Evolutionary conservation across 1,140 invertebrate species (phyloP), one percentile per base, ranked within the genome.

Genomic region (Penaeus chinensis): DNA sequence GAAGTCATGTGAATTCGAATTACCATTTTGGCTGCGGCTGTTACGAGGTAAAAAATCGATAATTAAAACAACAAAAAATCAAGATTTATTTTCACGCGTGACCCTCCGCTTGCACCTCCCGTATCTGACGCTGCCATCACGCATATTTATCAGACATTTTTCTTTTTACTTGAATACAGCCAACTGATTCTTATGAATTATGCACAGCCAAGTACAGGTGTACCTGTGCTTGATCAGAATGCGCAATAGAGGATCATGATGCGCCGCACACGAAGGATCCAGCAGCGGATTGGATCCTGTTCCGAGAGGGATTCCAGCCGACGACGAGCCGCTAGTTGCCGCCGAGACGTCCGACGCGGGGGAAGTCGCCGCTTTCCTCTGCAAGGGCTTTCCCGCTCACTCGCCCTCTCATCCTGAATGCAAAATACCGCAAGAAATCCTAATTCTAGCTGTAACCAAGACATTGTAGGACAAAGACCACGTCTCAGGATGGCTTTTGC

Each of bases 271-370:
- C 83, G 61, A n/a, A 78, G 74, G n/a, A 19, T n/a, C 60, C n/a
- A 60, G 71, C 54, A 65, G 54, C n/a, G 62, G n/a, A 71, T 71
- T 71, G 65, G 81, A 47, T 71, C 81, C 81, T 71, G 65, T 71
- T 54, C 20, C 37, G 42, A 32, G 37, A 54, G 37, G 42, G 27
- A 42, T 37, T 47, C 54, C 81, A 71, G 27, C 80, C 80, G 19
- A 32, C 80, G n/a, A 69, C 63, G 62, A 37, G 80, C 80, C 66
- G 37, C 81, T 66, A 83, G 65, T 83, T 71, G 81, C 81, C 81
- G 66, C 81, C 20, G 19, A 54, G 62, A 47, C 65, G 81, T 71
- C 18, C 65, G 47, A 77, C 7, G 32, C 27, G 27, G 20, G n/a
- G 27, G 47, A 37, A 77, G 19, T 47, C 7, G 27, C 7, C n/a